Conservation (phyloP, 2,888 invertebrate genomes). For the Caradrina kadenii region DNA sequence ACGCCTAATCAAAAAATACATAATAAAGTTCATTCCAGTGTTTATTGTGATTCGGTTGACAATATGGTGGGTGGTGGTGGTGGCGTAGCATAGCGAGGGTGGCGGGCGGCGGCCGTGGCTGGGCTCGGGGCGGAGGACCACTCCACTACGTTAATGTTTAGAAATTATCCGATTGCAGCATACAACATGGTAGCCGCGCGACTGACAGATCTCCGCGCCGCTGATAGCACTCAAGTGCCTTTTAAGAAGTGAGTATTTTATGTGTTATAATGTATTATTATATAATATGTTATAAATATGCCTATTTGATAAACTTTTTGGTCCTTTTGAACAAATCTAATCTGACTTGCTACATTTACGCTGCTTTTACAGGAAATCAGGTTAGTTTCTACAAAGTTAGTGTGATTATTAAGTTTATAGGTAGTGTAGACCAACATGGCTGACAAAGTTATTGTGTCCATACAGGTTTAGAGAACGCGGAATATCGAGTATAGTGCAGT, state of each 20-base stretch:
- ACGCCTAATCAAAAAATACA: not conserved
- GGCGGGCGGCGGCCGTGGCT: conserved; percentile 68
- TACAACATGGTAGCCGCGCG: conserved; percentile 99
- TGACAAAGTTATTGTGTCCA: conserved; percentile 58
- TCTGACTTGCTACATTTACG: conserved; percentile 59
- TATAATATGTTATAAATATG: not conserved
- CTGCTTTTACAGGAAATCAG: conserved; percentile 84
- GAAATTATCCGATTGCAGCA: conserved; percentile 96
- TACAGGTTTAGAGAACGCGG: conserved; percentile 97
- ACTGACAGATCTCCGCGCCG: conserved; percentile 98
- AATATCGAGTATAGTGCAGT: conserved; percentile 97
- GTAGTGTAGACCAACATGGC: not conserved
- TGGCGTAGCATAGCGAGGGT: conserved; percentile 75
- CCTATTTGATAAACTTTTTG: not conserved
- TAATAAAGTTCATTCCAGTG: conserved; percentile 59
- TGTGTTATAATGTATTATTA: too few relatives aligned
- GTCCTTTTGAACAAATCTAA: conserved; percentile 24
- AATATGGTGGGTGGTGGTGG: conserved; percentile 88
- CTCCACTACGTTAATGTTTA: conserved; percentile 88
- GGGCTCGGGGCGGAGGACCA: conserved; percentile 61
- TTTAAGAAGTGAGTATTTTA: conserved; percentile 97
- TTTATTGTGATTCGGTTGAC: conserved; percentile 82
- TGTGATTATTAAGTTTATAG: not conserved
- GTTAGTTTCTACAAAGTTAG: conserved; percentile 71
- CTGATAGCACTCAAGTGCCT: conserved; percentile 99